These are phyloP conservation scores for Xestia c-nigrum DNA, from an alignment of 2,888 invertebrate species.

Conservation along the genomic window DNA sequence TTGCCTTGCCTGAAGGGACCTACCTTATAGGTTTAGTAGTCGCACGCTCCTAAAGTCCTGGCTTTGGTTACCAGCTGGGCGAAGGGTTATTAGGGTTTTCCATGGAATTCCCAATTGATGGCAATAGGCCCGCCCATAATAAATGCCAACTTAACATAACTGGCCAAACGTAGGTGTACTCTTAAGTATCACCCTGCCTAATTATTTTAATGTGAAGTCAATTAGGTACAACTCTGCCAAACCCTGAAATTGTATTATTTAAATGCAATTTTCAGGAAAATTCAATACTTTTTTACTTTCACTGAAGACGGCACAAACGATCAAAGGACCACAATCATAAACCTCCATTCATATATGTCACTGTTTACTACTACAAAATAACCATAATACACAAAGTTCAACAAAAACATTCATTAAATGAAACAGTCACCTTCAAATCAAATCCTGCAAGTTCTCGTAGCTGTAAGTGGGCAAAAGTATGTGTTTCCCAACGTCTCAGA, in stretches of 20 bases:
- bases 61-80: background rate
- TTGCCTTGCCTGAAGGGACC: background rate
- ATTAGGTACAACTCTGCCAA: background rate
- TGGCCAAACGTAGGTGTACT: background rate
- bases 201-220: too few species aligned
- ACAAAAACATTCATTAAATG: slow-evolving; percentile 36
- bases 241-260: background rate
- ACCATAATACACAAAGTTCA: slow-evolving; percentile 34
- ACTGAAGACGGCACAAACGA: background rate
- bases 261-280: background rate
- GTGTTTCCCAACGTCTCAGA: slow-evolving; percentile 43
- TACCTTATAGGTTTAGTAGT: background rate
- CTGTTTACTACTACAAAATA: slow-evolving; percentile 20
- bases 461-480: slow-evolving; percentile 42
- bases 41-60: background rate
- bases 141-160: background rate
- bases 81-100: background rate
- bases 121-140: background rate
- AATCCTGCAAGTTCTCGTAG: slow-evolving; percentile 23
- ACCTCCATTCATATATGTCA: background rate
- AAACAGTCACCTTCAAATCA: slow-evolving; percentile 40
- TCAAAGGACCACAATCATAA: background rate
- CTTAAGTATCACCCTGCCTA: background rate
- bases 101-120: too few species aligned
- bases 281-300: background rate